Base-by-base conservation (phyloP, 2,113 vertebrate genomes). In the Aythya baeri region DNA sequence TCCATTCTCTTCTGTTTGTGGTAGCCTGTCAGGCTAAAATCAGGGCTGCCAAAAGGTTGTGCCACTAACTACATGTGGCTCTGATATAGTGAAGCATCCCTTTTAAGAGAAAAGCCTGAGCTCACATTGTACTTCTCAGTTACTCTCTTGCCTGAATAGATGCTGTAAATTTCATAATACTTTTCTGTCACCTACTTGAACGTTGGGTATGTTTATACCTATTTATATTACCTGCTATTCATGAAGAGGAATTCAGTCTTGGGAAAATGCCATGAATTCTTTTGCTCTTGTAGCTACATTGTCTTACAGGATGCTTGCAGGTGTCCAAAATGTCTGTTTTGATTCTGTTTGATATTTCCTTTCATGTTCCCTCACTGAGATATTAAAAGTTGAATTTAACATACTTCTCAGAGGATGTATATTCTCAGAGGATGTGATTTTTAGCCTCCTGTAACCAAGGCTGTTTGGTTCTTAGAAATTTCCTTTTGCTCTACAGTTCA, bases 11-110 rank as follows among this genome's bases (percentile, higher is more conserved):
- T 14, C 46, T 20, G 7, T 10, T 59, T 59, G 5, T 63, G 6
- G 22, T 41, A 85, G 9, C 3, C 21, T 63, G 6, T 31, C 34
- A 77, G 21, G 32, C 10, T 74, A 55, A 68, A 88, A 63, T 68
- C 8, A 79, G 11, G 17, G 5, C 32, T 55, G 8, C 23, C 54
- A 73, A 85, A 65, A 13, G 3, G 6, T 75, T 84, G 13, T 63
- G 16, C 12, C 2, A 13, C 18, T 43, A 32, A 62, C 1, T 29
- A 9, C 4, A 5, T 1, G 0, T 68, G 52, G 27, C 7, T 72
- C 31, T 83, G 31, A 65, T 41, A 46, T 15, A 8, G 10, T 41
- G 25, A 86, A 63, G 18, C 2, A 59, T 65, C 17, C 2, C 4
- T 83, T 73, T 85, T 77, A 52, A 11, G 10, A 87, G 46, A 27